Base-by-base conservation (phyloP, 1,140 invertebrate species). In the Drosophila bifasciata region DNA sequence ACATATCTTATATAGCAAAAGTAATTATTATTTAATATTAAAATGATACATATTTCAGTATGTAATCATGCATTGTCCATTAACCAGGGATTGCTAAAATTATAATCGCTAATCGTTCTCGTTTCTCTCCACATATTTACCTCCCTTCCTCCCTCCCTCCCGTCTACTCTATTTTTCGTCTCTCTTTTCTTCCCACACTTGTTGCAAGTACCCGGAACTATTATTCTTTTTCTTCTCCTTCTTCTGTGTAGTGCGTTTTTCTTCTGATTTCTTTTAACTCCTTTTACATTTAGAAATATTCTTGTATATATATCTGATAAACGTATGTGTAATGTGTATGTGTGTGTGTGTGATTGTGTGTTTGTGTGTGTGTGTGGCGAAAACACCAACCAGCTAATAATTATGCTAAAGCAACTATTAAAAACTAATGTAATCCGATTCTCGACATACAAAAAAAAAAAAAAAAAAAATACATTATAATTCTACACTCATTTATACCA, bases 361-460 rank as follows among this genome's bases (percentile, higher is more conserved):
- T 52, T 19, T 70, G 75, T 46, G 25, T 66, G 45, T 46, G 40
- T 68, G 19, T 16, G 32, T 49, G 45, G 64, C 11, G 13, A 36
- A 36, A 36, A 36, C 11, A 76, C 73, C 70, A 71, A 72, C 21
- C 62, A 62, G 69, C 69, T 76, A 76, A 71, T 53, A 73, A 81
- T 86, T 86, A 85, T 57, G 73, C 80, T 85, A 85, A 64, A 74
- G 57, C 80, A 86, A 70, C 64, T 69, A 59, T 88, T 86, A 86
- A 36, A 77, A 79, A 85, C 85, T 88, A 75, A 61, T 79, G 80
- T 81, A 81, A 88, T 81, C 11, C 32, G 11, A 36, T 36, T 36
- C 32, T 36, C 60, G 59, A 78, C 70, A 53, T 75, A 55, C 60
- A 79, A 66, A 86, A 85, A 85, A 85, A 85, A 86, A 78, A 61